Base-by-base conservation (phyloP, 2,888 invertebrate genomes). In the Andrena praecox region DNA sequence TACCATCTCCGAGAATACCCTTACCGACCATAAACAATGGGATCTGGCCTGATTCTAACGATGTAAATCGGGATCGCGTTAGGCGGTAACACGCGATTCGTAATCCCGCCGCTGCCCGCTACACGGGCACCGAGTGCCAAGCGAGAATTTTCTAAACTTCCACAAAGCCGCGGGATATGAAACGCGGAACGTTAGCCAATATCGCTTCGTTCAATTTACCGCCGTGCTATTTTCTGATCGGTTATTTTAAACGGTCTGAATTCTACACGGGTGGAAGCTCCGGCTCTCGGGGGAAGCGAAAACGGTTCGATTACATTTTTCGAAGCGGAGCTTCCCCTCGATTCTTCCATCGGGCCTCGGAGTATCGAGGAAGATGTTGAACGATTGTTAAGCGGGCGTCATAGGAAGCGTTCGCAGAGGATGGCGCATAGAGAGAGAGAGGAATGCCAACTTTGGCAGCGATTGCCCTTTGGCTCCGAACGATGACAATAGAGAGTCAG, bases 21-120 rank as follows among this genome's bases (percentile, higher is more conserved):
- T 56, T 54, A 20, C 10, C 70, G 54, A 68, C 27, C 48, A 77
- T 83, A 87, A 87, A 85, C 83, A 87, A 81, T 81, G 31, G 48
- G 31, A 66, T 64, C 56, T 81, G 68, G 66, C 62, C 60, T 62
- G 77, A 64, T 79, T 82, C 77, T 60, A 76, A 72, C 59, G 67
- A 77, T 75, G 56, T 82, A 82, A 87, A 76, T 80, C 60, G 33
- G 62, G 54, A 79, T 71, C 31, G 48, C 62, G 24, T 60, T 69
- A 67, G 70, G 64, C 31, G 24, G 48, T 48, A 42, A 27, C 50
- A 72, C 24, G 20, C 33, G 56, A 42, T 64, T 24, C 71, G 35
- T 71, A 72, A 79, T 73, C 48, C 59, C 68, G 33, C 54, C 42
- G 56, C 12, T 10, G 24, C 56, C 24, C 24, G 24, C 12, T 10